A percentile compares a stretch with the other conserved stretches of the same genome.
Conservation (phyloP, 2,113 vertebrate species). For the Sebastes fasciatus region DNA sequence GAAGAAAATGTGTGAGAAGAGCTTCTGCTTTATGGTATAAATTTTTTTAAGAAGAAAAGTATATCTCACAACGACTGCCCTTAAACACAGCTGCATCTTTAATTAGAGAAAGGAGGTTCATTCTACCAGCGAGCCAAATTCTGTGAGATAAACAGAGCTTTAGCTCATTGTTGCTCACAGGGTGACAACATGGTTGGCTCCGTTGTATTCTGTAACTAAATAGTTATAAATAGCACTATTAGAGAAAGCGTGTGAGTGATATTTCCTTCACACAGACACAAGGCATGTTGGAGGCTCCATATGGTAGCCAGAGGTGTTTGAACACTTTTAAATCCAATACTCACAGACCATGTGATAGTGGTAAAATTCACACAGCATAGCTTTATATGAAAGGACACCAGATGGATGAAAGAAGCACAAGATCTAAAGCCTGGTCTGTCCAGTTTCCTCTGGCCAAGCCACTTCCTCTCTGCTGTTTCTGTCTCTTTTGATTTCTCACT, state of each 20-base stretch:
- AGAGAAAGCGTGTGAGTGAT: background rate
- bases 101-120: background rate
- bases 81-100: conserved; percentile 15
- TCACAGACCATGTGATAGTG: background rate
- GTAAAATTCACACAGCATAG: conserved; percentile 16
- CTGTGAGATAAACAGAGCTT: conserved; percentile 9
- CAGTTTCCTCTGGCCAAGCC: conserved; percentile 1
- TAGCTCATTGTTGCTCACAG: conserved; percentile 10
- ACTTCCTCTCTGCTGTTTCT: background rate
- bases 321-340: background rate
- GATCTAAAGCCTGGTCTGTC: conserved; percentile 1
- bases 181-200: conserved; percentile 30
- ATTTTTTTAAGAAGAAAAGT: background rate
- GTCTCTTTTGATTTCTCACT: background rate
- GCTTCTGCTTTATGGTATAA: background rate
- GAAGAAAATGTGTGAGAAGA: background rate
- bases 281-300: background rate
- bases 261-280: background rate
- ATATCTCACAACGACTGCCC: background rate
- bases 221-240: conserved; percentile 21
- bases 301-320: background rate
- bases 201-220: background rate
- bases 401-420: conserved; percentile 13
- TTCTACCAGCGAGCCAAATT: conserved; percentile 1
- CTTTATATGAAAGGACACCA: conserved; percentile 7